Percentiles rank a stretch among this genome's conserved stretches.
Conservation (phyloP, 2,888 invertebrate species). For the Caenorhabditis sp. region DNA sequence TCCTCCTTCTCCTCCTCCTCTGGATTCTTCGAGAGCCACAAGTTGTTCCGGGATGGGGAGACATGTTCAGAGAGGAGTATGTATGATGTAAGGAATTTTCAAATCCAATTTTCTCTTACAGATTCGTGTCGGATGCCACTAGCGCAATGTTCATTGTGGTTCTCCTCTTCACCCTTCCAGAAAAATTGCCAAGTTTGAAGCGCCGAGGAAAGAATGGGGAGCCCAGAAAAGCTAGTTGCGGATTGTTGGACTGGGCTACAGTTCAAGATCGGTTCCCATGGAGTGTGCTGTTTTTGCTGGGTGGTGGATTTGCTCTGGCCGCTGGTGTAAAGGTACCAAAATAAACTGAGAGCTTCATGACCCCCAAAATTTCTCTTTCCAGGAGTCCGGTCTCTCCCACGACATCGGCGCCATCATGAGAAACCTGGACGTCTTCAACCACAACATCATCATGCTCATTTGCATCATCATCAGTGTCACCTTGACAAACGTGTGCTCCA, state of each 20-base stretch:
- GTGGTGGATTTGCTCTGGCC: constrained; percentile 81
- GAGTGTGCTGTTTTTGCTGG: constrained; percentile 79
- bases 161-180: constrained; percentile 91
- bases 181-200: constrained; percentile 85
- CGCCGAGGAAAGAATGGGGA: constrained; percentile 12
- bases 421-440: constrained; percentile 87
- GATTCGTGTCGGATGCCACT: constrained; percentile 84
- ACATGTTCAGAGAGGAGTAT: constrained; percentile 81
- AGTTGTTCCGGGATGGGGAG: constrained; percentile 92
- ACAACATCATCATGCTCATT: constrained; percentile 88
- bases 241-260: constrained; percentile 77
- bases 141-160: constrained; percentile 90
- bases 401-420: constrained; percentile 89
- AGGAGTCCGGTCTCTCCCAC: constrained; percentile 88
- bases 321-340: constrained; percentile 75
- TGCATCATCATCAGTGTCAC: constrained; percentile 90
- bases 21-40: constrained; percentile 94
- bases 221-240: constrained; percentile 51
- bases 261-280: constrained; percentile 79
- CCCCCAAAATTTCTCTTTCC: constrained; percentile 24
- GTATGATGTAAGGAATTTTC: not conserved
- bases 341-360: not conserved
- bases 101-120: constrained; percentile 26
- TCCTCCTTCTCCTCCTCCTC: constrained; percentile 88
- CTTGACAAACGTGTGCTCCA: constrained; percentile 93